Evolutionary conservation across 1,140 invertebrate species (phyloP).

Genomic region (Drosophila bipectinata): DNA sequence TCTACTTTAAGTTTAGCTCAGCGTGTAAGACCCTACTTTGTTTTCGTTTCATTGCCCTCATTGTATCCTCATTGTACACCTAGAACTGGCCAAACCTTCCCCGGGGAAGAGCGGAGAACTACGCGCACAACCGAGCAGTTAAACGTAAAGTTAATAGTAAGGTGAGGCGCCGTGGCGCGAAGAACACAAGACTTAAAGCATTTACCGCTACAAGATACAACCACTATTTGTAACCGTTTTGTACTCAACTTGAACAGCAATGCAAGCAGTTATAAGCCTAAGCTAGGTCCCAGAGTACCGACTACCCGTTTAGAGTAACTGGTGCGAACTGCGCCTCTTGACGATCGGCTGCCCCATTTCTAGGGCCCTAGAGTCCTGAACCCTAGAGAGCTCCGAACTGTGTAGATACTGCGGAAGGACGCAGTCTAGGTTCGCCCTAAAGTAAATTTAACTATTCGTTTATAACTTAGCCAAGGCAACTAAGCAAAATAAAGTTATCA

Average conservation of each 20-base stretch:
- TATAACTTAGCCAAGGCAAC: constrained; percentile 54
- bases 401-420: constrained; percentile 55
- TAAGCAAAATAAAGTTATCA: constrained; percentile 48
- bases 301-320: constrained; percentile 60
- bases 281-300: constrained; percentile 42
- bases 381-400: background rate
- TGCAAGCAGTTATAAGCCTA: constrained; percentile 62
- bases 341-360: constrained; percentile 29
- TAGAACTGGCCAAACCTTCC: constrained; percentile 46
- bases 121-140: constrained; percentile 40
- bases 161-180: constrained; percentile 13
- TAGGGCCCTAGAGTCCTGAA: constrained; percentile 3
- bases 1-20: constrained; percentile 2
- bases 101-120: constrained; percentile 14
- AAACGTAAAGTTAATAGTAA: constrained; percentile 16
- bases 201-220: constrained; percentile 68
- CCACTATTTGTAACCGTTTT: constrained; percentile 50
- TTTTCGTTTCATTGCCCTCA: constrained; percentile 21
- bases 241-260: constrained; percentile 74
- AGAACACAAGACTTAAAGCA: constrained; percentile 77
- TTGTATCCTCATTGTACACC: background rate
- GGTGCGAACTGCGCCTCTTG: constrained; percentile 30
- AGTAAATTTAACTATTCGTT: constrained; percentile 50
- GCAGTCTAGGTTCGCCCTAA: constrained; percentile 53
- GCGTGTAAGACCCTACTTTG: background rate